These are phyloP conservation scores for Scaptomyza tumidula DNA, from an alignment of 2,888 invertebrate genomes.

Conservation along the genomic window DNA sequence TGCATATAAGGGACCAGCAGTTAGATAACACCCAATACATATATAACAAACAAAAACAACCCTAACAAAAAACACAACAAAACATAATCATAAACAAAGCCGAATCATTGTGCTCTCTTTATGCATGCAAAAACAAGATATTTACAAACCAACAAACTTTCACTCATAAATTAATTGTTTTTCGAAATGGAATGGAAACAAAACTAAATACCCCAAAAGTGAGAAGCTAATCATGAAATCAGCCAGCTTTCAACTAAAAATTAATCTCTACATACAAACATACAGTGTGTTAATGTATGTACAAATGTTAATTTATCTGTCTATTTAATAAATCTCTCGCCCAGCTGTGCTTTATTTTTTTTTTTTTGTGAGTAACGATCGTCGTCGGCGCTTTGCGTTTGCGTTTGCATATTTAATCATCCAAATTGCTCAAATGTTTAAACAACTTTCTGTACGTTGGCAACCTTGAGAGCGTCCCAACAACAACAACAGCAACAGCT, in stretches of 20 bases:
- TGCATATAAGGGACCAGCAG: constrained; percentile 67
- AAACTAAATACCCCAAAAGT: constrained; percentile 58
- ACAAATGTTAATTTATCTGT: constrained; percentile 4
- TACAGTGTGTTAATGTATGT: neutral
- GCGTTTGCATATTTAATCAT: constrained; percentile 66
- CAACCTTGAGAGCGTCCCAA: constrained; percentile 56
- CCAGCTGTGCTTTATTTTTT: constrained; percentile 14
- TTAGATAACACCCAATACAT: constrained; percentile 55
- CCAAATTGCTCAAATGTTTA: constrained; percentile 58
- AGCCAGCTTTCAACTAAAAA: constrained; percentile 26
- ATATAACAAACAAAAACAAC: constrained; percentile 28
- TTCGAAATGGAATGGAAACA: constrained; percentile 47
- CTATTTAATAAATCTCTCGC: constrained; percentile 25
- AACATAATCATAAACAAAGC: constrained; percentile 54
- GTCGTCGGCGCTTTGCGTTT: constrained; percentile 15
- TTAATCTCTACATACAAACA: neutral
- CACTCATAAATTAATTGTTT: constrained; percentile 78
- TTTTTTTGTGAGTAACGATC: constrained; percentile 19
- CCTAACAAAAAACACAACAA: constrained; percentile 1
- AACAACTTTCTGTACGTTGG: constrained; percentile 34
- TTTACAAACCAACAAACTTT: constrained; percentile 56
- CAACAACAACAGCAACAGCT: constrained; percentile 12
- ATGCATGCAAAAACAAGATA: constrained; percentile 60
- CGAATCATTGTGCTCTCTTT: constrained; percentile 54
- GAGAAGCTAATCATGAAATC: constrained; percentile 54